phyloP scores from a whole-genome alignment of 37 sponge, comb jelly and placozoan species.

The Cliona cf. orientalis region DNA sequence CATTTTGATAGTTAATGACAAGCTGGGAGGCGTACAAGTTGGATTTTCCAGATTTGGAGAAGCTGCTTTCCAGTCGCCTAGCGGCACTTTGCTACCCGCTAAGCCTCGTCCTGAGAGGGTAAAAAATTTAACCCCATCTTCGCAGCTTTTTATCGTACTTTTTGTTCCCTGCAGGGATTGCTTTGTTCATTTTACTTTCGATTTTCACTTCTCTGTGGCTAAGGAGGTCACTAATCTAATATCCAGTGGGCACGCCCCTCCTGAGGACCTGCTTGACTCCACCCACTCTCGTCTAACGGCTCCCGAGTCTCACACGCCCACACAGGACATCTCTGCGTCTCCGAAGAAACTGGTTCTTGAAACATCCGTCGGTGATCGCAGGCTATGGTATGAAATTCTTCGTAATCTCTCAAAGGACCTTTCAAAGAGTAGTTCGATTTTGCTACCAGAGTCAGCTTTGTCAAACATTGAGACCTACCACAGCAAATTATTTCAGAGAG shows the following conservation, averaged over 20 bases:
- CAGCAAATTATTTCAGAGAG: background rate
- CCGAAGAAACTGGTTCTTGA: constrained; percentile 4
- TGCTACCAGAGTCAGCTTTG: constrained; percentile 23
- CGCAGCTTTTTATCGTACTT: background rate
- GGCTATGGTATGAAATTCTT: constrained; percentile 58
- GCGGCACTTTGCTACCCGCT: constrained; percentile 33
- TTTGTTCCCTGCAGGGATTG: background rate
- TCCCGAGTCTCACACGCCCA: background rate
- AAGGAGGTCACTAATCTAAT: constrained; percentile 19
- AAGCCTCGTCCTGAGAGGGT: constrained; percentile 47
- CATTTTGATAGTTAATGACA: constrained; percentile 15
- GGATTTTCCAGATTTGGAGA: constrained; percentile 23
- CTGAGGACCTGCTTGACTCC: constrained; percentile 32
- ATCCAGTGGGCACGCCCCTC: constrained; percentile 2
- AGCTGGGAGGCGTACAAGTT: constrained; percentile 28
- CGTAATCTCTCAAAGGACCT: constrained; percentile 60
- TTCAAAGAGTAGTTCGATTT: constrained; percentile 1
- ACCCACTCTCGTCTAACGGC: background rate
- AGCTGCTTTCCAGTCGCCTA: constrained; percentile 14
- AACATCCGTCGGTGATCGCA: constrained; percentile 14
- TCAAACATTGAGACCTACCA: background rate
- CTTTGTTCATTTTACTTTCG: background rate
- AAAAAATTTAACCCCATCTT: background rate
- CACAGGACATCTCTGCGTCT: background rate
- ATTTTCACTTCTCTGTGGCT: constrained; percentile 46